Evolutionary conservation across 2,113 vertebrate genomes (phyloP), one percentile per base, ranked within the genome.

Genomic region (Trichomycterus rosablanca): DNA sequence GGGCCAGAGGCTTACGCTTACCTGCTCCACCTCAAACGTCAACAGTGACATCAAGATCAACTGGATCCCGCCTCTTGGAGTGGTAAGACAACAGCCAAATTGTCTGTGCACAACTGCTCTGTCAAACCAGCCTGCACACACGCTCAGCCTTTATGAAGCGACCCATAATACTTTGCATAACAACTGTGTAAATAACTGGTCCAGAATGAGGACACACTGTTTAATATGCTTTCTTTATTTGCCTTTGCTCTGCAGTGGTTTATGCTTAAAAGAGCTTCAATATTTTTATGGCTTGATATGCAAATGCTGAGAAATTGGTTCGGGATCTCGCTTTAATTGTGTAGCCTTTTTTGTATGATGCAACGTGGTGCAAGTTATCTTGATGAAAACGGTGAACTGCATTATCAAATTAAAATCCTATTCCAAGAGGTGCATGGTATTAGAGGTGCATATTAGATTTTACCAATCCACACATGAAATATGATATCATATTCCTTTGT

Each of bases 21-120:
- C 43, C 0, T 98, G 96, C 70, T 81, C 75, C 64, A 91, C 92
- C 63, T 88, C 77, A 0, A 97, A 98, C 23, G 87, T 95, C 74
- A 91, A 96, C 28, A 89, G 88, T 57, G 87, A 89, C 0, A 90
- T 98, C 49, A 19, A 66, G 11, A 39, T 93, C 6, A 75, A 77
- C 15, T 98, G 94, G 96, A 73, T 81, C 69, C 74, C 78, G 69
- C 88, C 77, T 1, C 78, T 44, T 40, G 82, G 69, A 37, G 88
- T 72, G 86, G 96, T 98, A 78, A 91, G 92, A 59, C 70, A 34
- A 18, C 20, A 24, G 28, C 15, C 20, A 19, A 6, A 11, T 30
- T 2, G 35, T 28, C 7, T 18, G 3, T 23, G 12, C 44, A 66
- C 11, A 39, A 43, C 22, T 15, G 11, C 35, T 28, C 22, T 32